Percentiles rank a stretch among this genome's conserved stretches.
phyloP scores from a whole-genome alignment of 2,797 vertebrate species.

The Pseudochromis fuscus region DNA sequence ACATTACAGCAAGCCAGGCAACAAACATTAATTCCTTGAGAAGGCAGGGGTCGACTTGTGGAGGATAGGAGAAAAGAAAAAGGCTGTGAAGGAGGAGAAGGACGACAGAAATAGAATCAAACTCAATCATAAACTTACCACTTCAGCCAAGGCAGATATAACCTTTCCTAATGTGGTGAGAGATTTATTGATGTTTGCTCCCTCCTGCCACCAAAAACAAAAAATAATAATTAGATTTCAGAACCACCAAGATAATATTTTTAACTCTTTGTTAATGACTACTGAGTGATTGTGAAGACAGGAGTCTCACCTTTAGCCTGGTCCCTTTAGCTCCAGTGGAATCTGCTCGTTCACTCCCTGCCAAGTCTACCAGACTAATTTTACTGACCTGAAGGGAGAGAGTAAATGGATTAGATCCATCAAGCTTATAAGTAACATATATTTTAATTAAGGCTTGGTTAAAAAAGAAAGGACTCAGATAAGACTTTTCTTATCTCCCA shows the following conservation, averaged over 20 bases:
- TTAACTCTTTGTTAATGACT: not conserved
- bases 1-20: constrained; percentile 73
- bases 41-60: constrained; percentile 42
- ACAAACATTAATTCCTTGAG: constrained; percentile 48
- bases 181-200: constrained; percentile 99
- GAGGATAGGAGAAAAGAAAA: constrained; percentile 38
- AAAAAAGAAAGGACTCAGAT: not conserved
- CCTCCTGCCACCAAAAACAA: constrained; percentile 88
- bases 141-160: constrained; percentile 97
- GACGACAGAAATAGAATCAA: constrained; percentile 5
- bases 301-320: constrained; percentile 90
- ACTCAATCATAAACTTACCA: constrained; percentile 90
- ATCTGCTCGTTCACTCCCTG: constrained; percentile 97
- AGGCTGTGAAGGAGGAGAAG: not conserved
- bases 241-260: not conserved
- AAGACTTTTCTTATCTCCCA: not conserved
- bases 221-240: constrained; percentile 18
- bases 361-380: constrained; percentile 98
- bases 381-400: constrained; percentile 92
- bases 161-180: constrained; percentile 98
- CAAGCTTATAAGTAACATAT: constrained; percentile 34
- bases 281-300: not conserved
- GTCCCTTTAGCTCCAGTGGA: constrained; percentile 98
- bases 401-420: constrained; percentile 45
- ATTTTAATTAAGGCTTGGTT: not conserved